Conservation (phyloP, 2,113 vertebrate species). For the Mesitornis unicolor region DNA sequence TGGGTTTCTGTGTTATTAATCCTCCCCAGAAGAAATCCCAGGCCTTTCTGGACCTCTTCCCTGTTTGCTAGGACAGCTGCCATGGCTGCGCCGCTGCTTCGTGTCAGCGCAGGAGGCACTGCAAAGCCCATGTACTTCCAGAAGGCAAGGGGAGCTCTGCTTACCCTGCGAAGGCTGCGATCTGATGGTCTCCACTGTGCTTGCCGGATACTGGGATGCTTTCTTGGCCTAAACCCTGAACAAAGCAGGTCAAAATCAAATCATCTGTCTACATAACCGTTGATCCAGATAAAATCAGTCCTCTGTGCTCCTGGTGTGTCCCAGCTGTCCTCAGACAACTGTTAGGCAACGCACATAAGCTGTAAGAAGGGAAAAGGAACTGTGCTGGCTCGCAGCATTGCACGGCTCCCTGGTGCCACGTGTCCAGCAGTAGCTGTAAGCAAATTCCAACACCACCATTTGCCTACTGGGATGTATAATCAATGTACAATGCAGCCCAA, state of each 20-base stretch:
- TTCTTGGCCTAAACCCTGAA: not conserved
- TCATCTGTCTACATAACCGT: not conserved
- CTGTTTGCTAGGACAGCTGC: conserved; percentile 42
- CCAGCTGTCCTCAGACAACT: not conserved
- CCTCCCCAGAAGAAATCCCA: conserved; percentile 45
- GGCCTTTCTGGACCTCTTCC: conserved; percentile 51
- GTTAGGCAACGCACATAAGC: not conserved
- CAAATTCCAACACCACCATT: not conserved
- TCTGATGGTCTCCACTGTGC: not conserved
- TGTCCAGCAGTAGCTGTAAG: not conserved
- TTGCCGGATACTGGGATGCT: not conserved
- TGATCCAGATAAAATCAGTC: not conserved
- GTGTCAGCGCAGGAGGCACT: conserved; percentile 11
- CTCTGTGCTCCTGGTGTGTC: not conserved
- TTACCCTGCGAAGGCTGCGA: not conserved
- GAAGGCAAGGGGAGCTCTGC: not conserved
- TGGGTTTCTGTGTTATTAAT: conserved; percentile 53
- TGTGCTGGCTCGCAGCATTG: accelerated
- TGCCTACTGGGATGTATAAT: not conserved
- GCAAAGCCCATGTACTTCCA: not conserved
- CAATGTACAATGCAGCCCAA: not conserved
- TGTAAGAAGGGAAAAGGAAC: not conserved
- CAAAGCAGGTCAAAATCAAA: not conserved
- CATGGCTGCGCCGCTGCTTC: not conserved
- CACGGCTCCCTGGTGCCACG: accelerated